Evolutionary conservation across 2,797 vertebrate species (phyloP).

Genomic region (Sebastes steindachneri): DNA sequence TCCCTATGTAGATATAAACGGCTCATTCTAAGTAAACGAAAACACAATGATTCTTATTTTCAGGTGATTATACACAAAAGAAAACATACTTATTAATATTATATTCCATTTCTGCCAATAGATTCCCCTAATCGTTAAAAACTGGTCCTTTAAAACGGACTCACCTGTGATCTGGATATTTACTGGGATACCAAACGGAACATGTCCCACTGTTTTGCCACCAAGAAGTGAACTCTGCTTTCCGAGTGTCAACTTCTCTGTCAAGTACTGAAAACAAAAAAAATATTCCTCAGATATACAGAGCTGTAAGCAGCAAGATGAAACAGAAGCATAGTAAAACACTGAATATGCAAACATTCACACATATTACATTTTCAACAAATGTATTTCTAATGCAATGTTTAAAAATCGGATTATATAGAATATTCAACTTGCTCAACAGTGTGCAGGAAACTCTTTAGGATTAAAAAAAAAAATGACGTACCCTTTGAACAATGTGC

Average conservation of each 20-base stretch:
- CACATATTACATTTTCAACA: not conserved
- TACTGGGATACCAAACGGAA: constrained; percentile 92
- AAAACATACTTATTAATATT: no score
- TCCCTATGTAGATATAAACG: no score
- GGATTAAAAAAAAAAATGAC: not conserved
- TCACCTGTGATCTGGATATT: constrained; percentile 95
- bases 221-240: constrained; percentile 87
- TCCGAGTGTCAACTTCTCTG: constrained; percentile 86
- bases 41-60: no score
- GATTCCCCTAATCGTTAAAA: no score
- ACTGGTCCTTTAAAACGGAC: not conserved
- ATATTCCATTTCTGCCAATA: no score
- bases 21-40: no score
- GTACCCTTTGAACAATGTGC: constrained; percentile 89
- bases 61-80: no score
- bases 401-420: not conserved
- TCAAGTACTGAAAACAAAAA: constrained; percentile 86
- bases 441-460: not conserved
- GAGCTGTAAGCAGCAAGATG: not conserved
- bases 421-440: not conserved
- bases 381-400: not conserved
- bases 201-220: constrained; percentile 88
- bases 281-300: not conserved
- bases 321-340: not conserved
- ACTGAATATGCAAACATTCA: not conserved